phyloP scores from a whole-genome alignment of 2,797 vertebrate genomes.

The Avahi laniger region DNA sequence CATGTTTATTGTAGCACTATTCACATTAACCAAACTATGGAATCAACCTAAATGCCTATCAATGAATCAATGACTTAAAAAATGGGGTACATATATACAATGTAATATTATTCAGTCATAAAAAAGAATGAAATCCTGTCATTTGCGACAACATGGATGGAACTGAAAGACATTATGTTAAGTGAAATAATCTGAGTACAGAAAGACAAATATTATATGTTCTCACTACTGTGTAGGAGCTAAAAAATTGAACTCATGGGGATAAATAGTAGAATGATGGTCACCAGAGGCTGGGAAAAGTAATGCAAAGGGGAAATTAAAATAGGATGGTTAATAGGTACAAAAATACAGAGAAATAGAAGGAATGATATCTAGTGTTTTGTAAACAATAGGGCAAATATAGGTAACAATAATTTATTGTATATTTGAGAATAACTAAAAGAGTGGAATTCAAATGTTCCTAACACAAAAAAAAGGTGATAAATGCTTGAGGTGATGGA shows the following conservation, averaged over 20 bases:
- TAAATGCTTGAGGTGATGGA: not conserved
- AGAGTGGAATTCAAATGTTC: not conserved
- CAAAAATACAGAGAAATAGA: not conserved
- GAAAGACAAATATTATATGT: too few species aligned
- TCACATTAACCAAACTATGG: not conserved
- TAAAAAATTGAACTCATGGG: not conserved
- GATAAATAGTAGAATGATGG: not conserved
- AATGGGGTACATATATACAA: not conserved
- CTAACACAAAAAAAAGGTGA: not conserved
- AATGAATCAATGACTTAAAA: not conserved
- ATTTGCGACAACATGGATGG: not conserved
- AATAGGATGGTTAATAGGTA: not conserved
- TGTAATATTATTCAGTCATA: not conserved
- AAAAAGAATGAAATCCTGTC: not conserved
- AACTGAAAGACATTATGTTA: not conserved
- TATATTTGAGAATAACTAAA: not conserved
- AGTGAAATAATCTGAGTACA: not conserved
- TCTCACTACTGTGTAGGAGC: not conserved
- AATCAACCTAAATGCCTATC: not conserved
- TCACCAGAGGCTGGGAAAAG: not conserved
- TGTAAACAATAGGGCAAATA: not conserved
- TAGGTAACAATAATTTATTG: not conserved
- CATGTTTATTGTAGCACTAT: not conserved
- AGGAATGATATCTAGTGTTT: not conserved
- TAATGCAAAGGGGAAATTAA: not conserved